Percentiles rank a stretch among this genome's conserved stretches.
These are phyloP conservation scores for Chromis chromis DNA, from an alignment of 2,797 vertebrate genomes.

Conservation along the genomic window DNA sequence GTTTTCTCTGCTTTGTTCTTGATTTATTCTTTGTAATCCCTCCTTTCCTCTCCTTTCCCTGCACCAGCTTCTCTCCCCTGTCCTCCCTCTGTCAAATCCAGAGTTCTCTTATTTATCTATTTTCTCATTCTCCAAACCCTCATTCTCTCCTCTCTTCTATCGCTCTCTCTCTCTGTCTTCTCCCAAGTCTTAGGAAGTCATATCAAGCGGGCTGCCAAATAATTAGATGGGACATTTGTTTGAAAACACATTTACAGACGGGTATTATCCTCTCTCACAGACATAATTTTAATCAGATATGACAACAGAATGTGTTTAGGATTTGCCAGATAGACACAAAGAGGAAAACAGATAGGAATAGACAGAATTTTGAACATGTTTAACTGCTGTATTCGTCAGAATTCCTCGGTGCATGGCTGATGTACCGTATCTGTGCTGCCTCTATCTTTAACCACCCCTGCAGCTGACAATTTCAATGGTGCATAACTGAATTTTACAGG, in stretches of 20 bases:
- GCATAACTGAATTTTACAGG: constrained; percentile 39
- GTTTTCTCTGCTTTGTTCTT: constrained; percentile 74
- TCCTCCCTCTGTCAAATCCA: constrained; percentile 53
- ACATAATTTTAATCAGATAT: constrained; percentile 68
- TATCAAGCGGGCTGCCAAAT: constrained; percentile 75
- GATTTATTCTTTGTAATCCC: constrained; percentile 72
- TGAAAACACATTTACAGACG: constrained; percentile 81
- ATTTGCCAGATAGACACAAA: constrained; percentile 60
- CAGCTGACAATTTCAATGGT: constrained; percentile 39
- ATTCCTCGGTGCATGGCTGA: constrained; percentile 31
- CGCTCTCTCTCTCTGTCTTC: constrained; percentile 30
- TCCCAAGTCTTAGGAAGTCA: constrained; percentile 61
- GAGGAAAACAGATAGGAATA: constrained; percentile 37
- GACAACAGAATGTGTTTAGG: constrained; percentile 67
- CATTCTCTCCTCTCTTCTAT: constrained; percentile 21
- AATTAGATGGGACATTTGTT: constrained; percentile 80
- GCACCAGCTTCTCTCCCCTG: constrained; percentile 36
- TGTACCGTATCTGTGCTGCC: constrained; percentile 29
- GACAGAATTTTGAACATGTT: constrained; percentile 35
- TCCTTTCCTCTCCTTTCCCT: constrained; percentile 55
- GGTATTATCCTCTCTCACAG: constrained; percentile 70
- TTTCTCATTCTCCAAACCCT: constrained; percentile 47
- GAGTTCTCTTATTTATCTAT: constrained; percentile 24
- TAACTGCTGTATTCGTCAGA: constrained; percentile 36
- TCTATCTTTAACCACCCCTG: constrained; percentile 7